Conservation (phyloP, 2,113 vertebrate species). For the Alethe castanea region DNA sequence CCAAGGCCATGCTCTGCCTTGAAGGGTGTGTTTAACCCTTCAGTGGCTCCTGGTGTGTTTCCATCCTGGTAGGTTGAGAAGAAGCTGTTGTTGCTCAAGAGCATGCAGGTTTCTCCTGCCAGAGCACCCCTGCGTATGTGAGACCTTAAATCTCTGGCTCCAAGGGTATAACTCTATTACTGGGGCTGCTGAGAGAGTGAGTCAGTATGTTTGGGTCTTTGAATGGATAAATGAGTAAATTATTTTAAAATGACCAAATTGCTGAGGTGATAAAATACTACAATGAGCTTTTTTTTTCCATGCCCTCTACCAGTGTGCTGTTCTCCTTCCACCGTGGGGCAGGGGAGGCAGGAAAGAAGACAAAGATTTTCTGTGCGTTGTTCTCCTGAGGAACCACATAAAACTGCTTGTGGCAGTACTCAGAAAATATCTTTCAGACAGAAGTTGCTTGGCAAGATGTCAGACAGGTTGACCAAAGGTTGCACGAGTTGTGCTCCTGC, state of each 20-base stretch:
- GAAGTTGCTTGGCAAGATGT: constrained; percentile 3
- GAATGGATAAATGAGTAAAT: constrained; percentile 27
- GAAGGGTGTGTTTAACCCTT: neutral
- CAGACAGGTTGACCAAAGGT: constrained; percentile 33
- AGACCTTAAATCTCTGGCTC: neutral
- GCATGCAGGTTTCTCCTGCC: neutral
- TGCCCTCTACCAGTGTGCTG: neutral
- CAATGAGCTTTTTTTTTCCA: neutral
- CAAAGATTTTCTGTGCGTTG: neutral
- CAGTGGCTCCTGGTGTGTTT: neutral
- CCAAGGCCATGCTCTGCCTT: neutral
- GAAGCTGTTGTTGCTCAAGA: neutral
- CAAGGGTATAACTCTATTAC: neutral
- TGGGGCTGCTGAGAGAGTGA: neutral
- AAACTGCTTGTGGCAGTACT: neutral
- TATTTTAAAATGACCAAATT: neutral
- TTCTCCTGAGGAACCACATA: neutral
- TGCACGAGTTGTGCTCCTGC: neutral
- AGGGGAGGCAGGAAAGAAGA: neutral
- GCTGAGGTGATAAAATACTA: neutral
- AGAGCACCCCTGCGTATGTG: fast-evolving
- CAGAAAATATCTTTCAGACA: neutral
- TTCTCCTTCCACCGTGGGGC: neutral
- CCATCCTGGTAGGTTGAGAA: neutral
- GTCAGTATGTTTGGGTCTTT: constrained; percentile 26